Conservation (phyloP, 2,797 vertebrate species). For the Allobates femoralis region DNA sequence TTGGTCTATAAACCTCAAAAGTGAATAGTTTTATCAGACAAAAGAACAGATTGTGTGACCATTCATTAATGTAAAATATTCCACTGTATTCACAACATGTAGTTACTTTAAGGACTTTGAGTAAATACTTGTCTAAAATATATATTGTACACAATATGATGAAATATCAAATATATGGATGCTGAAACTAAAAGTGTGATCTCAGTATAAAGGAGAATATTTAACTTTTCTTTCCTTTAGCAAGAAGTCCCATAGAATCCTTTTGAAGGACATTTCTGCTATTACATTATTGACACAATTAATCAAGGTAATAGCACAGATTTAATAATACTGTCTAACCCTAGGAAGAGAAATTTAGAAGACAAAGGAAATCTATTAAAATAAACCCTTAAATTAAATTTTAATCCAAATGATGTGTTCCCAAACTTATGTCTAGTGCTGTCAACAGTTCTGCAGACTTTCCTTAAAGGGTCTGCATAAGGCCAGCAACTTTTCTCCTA, state of each 20-base stretch:
- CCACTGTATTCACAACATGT: neutral
- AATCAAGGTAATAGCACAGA: slow-evolving; percentile 31
- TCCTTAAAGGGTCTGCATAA: no score
- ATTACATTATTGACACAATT: slow-evolving; percentile 46
- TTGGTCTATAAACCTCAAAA: neutral
- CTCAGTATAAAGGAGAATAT: neutral
- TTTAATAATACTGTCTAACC: no score
- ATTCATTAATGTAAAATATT: neutral
- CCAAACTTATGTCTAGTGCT: no score
- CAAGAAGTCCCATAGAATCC: slow-evolving; percentile 20
- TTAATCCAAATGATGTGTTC: no score
- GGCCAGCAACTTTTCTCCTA: no score
- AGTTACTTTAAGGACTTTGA: neutral
- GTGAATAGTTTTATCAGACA: neutral
- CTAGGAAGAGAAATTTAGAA: no score
- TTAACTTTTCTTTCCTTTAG: slow-evolving; percentile 30
- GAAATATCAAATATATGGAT: neutral
- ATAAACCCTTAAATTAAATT: no score
- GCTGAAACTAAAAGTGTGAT: neutral
- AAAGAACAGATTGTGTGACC: neutral
- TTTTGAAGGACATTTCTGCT: slow-evolving; percentile 39
- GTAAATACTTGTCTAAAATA: neutral
- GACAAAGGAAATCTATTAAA: no score
- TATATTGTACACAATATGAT: neutral
- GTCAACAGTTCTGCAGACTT: no score